Evolutionary conservation across 2,113 vertebrate genomes (phyloP), one percentile per base, ranked within the genome.

Genomic region (Holacanthus passer): DNA sequence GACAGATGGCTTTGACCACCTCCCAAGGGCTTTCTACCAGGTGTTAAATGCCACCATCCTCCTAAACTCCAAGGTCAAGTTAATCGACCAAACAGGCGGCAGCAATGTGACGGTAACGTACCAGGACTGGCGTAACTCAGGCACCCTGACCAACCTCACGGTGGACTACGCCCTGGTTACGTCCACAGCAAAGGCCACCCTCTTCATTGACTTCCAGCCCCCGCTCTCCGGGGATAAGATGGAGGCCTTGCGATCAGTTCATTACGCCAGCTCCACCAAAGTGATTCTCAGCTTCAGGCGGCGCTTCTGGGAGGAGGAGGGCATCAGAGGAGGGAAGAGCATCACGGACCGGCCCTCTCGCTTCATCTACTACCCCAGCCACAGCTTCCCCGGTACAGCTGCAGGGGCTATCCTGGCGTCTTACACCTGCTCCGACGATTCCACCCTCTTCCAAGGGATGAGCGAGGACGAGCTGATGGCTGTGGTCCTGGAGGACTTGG

Each of bases 331-430:
- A 0, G 96, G 96, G 0, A 94, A 91, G 3, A 96, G 95, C 52
- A 35, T 94, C 92, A 97, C 96, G 0, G 95, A 97, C 86, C 83
- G 84, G 1, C 96, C 95, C 0, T 95, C 96, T 0, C 94, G 96
- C 5, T 96, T 95, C 69, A 94, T 97, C 84, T 93, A 96, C 91
- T 98, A 97, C 88, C 97, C 96, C 56, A 97, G 94, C 83, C 96
- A 97, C 89, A 90, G 78, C 65, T 94, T 96, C 79, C 81, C 93
- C 0, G 87, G 85, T 0, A 91, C 89, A 0, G 65, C 80, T 0
- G 67, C 93, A 0, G 94, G 96, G 0, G 86, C 93, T 5, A 65
- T 97, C 3, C 71, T 97, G 81, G 97, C 96, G 0, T 98, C 96
- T 63, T 97, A 97, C 89, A 97, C 96, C 0, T 88, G 91, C 88